These are phyloP conservation scores for Platynereis dumerilii DNA, from an alignment of 2,888 invertebrate genomes.

Conservation along the genomic window DNA sequence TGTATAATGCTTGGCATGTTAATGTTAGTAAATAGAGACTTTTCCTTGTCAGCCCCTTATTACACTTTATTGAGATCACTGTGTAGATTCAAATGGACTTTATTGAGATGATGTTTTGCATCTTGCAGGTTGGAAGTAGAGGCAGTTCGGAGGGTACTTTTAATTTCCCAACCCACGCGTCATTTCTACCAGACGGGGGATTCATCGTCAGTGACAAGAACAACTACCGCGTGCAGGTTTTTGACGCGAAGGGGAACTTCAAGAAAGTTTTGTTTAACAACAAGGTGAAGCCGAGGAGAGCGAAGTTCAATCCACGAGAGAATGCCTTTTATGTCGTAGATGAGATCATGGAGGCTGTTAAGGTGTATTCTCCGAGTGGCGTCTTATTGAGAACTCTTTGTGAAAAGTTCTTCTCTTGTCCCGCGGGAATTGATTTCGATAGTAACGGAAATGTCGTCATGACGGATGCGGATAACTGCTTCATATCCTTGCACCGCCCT, in stretches of 20 bases:
- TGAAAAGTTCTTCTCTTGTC: conserved; percentile 28
- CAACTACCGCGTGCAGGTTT: conserved; percentile 34
- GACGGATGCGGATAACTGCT: conserved; percentile 31
- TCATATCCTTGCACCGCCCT: conserved; percentile 22
- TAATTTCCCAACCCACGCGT: conserved; percentile 33
- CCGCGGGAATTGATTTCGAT: conserved; percentile 31
- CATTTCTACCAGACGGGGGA: conserved; percentile 28
- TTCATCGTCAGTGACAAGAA: conserved; percentile 36
- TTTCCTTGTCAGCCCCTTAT: too few relatives aligned
- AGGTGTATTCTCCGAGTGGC: conserved; percentile 29
- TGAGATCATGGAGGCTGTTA: conserved; percentile 28
- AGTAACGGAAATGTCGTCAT: conserved; percentile 30
- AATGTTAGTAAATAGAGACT: too few relatives aligned
- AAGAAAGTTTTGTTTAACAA: conserved; percentile 10
- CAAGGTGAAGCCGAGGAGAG: conserved; percentile 30
- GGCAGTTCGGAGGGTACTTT: conserved; percentile 26
- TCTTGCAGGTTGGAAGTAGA: conserved; percentile 4
- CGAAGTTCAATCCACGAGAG: conserved; percentile 21
- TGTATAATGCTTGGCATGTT: too few relatives aligned
- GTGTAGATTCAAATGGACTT: not conserved
- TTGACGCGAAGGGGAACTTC: conserved; percentile 26
- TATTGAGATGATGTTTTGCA: not conserved
- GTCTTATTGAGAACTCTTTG: conserved; percentile 25
- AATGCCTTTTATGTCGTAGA: conserved; percentile 35
- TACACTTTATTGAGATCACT: not conserved